Evolutionary conservation across 2,797 vertebrate species (phyloP).

Genomic region (Poecile montanus): DNA sequence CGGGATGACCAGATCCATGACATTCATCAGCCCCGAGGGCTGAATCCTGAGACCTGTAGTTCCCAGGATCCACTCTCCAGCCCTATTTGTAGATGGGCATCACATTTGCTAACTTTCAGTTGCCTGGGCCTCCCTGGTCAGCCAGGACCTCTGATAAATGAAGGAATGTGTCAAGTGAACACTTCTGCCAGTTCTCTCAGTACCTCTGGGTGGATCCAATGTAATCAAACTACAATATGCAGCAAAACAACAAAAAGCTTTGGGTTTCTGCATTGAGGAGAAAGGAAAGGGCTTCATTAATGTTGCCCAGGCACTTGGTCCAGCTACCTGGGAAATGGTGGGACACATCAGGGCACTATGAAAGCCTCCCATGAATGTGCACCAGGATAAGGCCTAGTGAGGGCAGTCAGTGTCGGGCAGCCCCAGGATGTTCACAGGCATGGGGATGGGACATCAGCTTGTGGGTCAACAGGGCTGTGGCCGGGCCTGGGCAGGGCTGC

Average conservation of each 20-base stretch:
- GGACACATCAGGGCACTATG: rapidly evolving
- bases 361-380: rapidly evolving
- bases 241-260: background rate
- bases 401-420: rapidly evolving
- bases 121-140: background rate
- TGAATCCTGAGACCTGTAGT: background rate
- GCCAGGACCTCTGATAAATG: background rate
- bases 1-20: background rate
- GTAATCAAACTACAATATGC: background rate
- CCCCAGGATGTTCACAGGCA: background rate
- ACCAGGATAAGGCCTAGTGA: background rate
- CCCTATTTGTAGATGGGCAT: background rate
- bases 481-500: background rate
- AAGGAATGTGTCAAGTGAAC: background rate
- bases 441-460: rapidly evolving
- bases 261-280: background rate
- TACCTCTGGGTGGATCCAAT: background rate
- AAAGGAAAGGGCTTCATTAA: background rate
- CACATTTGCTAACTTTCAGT: background rate
- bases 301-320: background rate
- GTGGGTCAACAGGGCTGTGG: too few species aligned
- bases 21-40: rapidly evolving
- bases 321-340: background rate
- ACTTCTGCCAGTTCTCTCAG: background rate
- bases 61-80: background rate